These are phyloP conservation scores for Epinotia ramella DNA, from an alignment of 2,888 invertebrate genomes.

Conservation along the genomic window DNA sequence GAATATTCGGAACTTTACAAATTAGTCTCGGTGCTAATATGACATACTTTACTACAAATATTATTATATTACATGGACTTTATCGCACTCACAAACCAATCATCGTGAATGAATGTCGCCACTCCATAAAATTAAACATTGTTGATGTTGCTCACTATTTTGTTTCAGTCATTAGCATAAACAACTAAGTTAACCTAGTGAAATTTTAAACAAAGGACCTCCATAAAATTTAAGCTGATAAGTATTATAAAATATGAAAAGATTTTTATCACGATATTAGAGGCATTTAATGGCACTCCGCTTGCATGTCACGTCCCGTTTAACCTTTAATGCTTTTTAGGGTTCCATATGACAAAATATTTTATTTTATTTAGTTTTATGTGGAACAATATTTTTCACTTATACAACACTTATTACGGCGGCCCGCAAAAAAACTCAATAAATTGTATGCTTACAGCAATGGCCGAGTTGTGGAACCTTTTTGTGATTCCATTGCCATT, in stretches of 20 bases:
- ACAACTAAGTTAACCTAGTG: slow-evolving; percentile 13
- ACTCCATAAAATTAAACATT: slow-evolving; percentile 12
- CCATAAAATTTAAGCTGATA: slow-evolving; percentile 28
- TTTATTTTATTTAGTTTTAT: not conserved
- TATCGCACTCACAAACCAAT: not conserved
- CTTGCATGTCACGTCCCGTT: slow-evolving; percentile 44
- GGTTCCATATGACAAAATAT: slow-evolving; percentile 18
- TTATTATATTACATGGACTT: not conserved
- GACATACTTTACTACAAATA: no score
- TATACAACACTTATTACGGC: no score
- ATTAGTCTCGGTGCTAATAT: not conserved
- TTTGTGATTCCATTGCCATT: no score
- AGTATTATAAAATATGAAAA: slow-evolving; percentile 40
- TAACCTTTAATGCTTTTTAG: slow-evolving; percentile 35
- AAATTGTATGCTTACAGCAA: no score
- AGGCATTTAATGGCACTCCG: slow-evolving; percentile 38
- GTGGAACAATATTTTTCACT: not conserved
- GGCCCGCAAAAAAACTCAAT: no score
- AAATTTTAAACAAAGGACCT: slow-evolving; percentile 25
- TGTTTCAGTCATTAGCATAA: not conserved
- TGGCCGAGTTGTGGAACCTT: no score
- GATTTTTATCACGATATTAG: slow-evolving; percentile 39
- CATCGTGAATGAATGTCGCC: not conserved
- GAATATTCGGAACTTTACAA: no score
- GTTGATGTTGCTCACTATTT: slow-evolving; percentile 3